Evolutionary conservation across 2,797 vertebrate genomes (phyloP).

Genomic region (Holocentrus rufus): DNA sequence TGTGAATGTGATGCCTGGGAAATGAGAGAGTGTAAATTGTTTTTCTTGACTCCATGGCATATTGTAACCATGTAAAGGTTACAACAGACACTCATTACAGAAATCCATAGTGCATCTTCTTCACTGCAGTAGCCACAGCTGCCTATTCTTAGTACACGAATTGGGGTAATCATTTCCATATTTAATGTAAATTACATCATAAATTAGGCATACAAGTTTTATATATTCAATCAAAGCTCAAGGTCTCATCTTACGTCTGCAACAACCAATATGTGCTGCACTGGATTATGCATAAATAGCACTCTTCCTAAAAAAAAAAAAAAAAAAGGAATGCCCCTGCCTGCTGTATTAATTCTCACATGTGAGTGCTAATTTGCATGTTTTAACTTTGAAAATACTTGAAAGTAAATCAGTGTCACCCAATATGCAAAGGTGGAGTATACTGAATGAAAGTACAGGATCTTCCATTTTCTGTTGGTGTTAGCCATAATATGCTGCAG

Average conservation of each 20-base stretch:
- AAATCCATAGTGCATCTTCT: slow-evolving; percentile 4
- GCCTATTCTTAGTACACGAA: slow-evolving; percentile 19
- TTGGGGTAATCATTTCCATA: slow-evolving; percentile 12
- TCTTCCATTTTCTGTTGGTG: neutral
- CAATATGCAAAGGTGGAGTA: neutral
- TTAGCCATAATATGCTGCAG: neutral
- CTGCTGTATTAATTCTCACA: neutral
- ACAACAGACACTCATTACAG: slow-evolving; percentile 19
- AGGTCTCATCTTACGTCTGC: neutral
- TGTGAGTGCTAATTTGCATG: slow-evolving; percentile 12
- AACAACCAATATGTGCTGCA: neutral
- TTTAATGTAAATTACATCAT: slow-evolving; percentile 28
- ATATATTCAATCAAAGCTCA: neutral
- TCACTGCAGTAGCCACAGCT: slow-evolving; percentile 25
- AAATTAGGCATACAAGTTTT: slow-evolving; percentile 22
- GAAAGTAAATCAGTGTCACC: slow-evolving; percentile 6
- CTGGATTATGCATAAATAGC: slow-evolving; percentile 12
- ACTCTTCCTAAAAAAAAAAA: neutral
- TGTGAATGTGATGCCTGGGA: neutral
- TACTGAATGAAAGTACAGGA: neutral
- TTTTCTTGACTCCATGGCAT: neutral
- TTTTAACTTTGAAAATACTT: slow-evolving; percentile 17
- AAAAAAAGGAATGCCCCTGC: slow-evolving; percentile 7
- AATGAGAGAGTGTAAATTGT: too few species aligned
- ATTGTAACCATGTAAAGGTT: slow-evolving; percentile 48